Base-by-base conservation (phyloP, 2,888 invertebrate species). In the Lypha dubia region DNA sequence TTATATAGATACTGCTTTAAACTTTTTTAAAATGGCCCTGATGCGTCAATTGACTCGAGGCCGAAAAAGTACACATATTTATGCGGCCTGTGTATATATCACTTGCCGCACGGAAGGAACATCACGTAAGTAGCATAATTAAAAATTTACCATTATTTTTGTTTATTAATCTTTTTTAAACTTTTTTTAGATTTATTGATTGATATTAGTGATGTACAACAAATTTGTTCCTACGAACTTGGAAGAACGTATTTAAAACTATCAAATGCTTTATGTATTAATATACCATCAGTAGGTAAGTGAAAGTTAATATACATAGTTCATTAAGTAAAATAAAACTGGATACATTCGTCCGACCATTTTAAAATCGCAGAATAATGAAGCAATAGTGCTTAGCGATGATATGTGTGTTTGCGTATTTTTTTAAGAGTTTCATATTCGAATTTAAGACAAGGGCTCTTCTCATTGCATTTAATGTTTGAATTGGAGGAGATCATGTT, bases 51-150 rank as follows among this genome's bases (percentile, higher is more conserved):
- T 98, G 60, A 99, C 99, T 0, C 95, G 98, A 88, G 99, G 99
- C 11, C 94, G 99, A 44, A 97, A 96, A 87, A 96, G 97, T 86
- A 95, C 95, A 15, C 97, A 98, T 89, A 98, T 99, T 68, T 96
- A 98, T 90, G 99, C 99, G 41, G 98, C 99, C 32, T 99, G 99
- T 92, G 96, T 99, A 3, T 99, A 99, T 91, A 96, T 99, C 90
- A 98, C 98, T 0, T 99, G 99, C 89, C 94, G 99, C 86, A 96
- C 97, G 1, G 98, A 99, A 92, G 97, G 97, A 88, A 98, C 98
- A 81, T 96, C 98, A 87, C 98, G 97, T 97, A 96, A 95, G 95
- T 2, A 8, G 1, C 0, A n/a, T 24, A 46, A 5, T 17, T 4
- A 13, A 3, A 15, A 38, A 11, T 53, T 15, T 41, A 20, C 1